Evolutionary conservation across 2,888 invertebrate species (phyloP), one percentile per base, ranked within the genome.

Genomic region (Pristionchus japonicus): DNA sequence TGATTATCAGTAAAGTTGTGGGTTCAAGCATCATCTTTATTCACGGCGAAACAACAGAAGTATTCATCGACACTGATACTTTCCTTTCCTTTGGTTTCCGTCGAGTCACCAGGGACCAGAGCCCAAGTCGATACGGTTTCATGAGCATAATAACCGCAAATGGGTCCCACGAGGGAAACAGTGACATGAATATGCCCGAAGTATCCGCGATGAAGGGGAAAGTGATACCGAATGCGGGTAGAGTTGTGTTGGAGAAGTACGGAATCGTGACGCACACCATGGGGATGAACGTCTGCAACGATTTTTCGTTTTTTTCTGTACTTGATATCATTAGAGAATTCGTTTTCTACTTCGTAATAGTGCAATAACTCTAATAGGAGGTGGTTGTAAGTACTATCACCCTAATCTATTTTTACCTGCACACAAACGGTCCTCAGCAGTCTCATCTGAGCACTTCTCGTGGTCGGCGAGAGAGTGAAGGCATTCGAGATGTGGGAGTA

Each of bases 241-340:
- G 70, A 37, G 70, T 70, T 37, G 70, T 70, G n/a, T 70, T 70
- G 23, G 37, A 70, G 70, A 70, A 70, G 70, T 70, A 70, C 6
- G 70, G 70, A 70, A 70, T 70, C 34, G 20, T 70, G 23, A 70
- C 70, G 37, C 70, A 70, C 0, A 70, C 70, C 70, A 70, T 70
- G 7, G 70, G 70, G 1, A 70, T 23, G 70, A 70, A 70, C 0
- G 70, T 70, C 70, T 70, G 40, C 34, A 70, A 37, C 17, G 37
- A 20, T 15, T 37, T 3, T 6, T 37, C 11, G 3, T 70, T 70
- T 67, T 9, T 11, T 15, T 1, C 11, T 27, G 57, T n/a, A 9
- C 9, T 23, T 20, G n/a, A 57, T 20, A 15, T 57, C 13, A 57
- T 57, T 20, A 15, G 57, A n/a, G 27, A 9, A 1, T 61, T 9